These are phyloP conservation scores for Callopanchax toddi DNA, from an alignment of 2,113 vertebrate species.

Conservation along the genomic window DNA sequence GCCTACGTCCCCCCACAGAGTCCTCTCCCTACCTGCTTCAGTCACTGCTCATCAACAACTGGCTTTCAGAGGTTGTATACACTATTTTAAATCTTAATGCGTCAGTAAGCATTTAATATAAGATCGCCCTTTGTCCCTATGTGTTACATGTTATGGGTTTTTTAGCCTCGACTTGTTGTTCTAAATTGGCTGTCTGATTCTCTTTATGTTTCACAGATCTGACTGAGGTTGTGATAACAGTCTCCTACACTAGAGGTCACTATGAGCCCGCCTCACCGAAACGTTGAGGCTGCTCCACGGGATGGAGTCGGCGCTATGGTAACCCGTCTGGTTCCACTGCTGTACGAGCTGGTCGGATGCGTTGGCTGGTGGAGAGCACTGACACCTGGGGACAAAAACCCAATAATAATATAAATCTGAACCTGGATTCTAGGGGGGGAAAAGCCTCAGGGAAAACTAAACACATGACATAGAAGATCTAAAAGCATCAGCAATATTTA, in stretches of 20 bases:
- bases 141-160: too few species aligned
- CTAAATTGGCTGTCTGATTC: too few species aligned
- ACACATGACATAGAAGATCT: not conserved
- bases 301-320: conserved; percentile 77
- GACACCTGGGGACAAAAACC: conserved; percentile 78
- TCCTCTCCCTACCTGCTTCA: not conserved
- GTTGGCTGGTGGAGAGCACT: conserved; percentile 83
- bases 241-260: conserved; percentile 21
- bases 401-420: not conserved
- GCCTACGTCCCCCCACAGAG: too few species aligned
- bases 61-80: not conserved
- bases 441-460: conserved; percentile 1
- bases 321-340: conserved; percentile 79
- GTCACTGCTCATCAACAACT: not conserved
- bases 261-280: conserved; percentile 79
- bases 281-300: conserved; percentile 88
- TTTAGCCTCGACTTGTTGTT: too few species aligned
- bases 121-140: too few species aligned
- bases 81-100: not conserved
- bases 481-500: too few species aligned
- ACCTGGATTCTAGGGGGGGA: not conserved
- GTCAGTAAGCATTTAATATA: not conserved
- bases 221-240: conserved; percentile 4
- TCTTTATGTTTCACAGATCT: not conserved
- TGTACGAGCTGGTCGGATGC: conserved; percentile 75